Conservation (phyloP, 2,797 vertebrate species). For the Pseudopleuronectes americanus region DNA sequence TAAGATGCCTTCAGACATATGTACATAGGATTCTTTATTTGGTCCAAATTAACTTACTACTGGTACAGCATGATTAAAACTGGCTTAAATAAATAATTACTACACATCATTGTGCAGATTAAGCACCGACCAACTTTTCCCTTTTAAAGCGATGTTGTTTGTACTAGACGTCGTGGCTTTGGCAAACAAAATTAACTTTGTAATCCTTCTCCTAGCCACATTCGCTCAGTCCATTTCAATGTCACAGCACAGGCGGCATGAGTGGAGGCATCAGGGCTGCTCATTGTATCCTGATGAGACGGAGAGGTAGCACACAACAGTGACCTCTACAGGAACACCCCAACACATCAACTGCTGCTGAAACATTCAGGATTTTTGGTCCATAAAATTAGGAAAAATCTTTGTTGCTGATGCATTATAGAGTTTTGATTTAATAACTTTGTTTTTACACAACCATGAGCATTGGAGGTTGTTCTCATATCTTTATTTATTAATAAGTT, state of each 20-base stretch:
- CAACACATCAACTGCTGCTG: constrained; percentile 42
- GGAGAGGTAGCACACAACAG: constrained; percentile 80
- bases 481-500: no score
- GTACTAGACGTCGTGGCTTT: constrained; percentile 50
- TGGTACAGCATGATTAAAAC: constrained; percentile 73
- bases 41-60: constrained; percentile 75
- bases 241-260: constrained; percentile 62
- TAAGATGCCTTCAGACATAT: constrained; percentile 82
- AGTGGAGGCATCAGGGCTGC: constrained; percentile 32
- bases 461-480: not conserved
- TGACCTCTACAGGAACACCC: constrained; percentile 85
- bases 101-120: constrained; percentile 70
- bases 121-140: constrained; percentile 66
- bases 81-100: constrained; percentile 67
- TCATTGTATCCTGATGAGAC: constrained; percentile 28
- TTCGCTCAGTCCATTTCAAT: constrained; percentile 67
- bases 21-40: constrained; percentile 80
- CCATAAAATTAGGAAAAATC: not conserved
- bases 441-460: not conserved
- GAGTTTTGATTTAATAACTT: not conserved
- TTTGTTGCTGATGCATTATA: not conserved
- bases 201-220: constrained; percentile 62
- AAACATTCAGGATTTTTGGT: constrained; percentile 5
- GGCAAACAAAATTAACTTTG: constrained; percentile 69
- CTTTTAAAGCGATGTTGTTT: constrained; percentile 63